Conservation (phyloP, 2,113 vertebrate species). For the Ctenodactylus gundi region DNA sequence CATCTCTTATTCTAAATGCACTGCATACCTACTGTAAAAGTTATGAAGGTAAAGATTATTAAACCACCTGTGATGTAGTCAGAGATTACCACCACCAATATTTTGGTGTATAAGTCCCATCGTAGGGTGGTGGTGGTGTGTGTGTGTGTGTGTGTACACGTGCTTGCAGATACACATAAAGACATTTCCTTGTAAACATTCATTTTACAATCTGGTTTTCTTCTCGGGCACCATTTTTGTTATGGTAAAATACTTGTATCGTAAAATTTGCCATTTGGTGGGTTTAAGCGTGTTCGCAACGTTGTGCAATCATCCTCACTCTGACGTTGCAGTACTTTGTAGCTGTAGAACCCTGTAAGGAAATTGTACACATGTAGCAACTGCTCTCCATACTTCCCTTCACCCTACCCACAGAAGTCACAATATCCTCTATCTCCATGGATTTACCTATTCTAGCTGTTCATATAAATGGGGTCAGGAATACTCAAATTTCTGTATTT, state of each 20-base stretch:
- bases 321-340: no score
- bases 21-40: neutral
- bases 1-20: neutral
- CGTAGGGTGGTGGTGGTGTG: no score
- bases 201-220: neutral
- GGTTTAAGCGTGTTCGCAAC: neutral
- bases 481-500: neutral
- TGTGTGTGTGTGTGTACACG: neutral
- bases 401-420: neutral
- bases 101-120: neutral
- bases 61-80: neutral
- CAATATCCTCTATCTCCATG: neutral
- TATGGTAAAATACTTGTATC: neutral
- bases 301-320: neutral
- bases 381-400: neutral
- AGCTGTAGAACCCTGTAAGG: no score
- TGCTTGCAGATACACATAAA: neutral
- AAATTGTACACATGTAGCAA: neutral
- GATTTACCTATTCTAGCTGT: neutral
- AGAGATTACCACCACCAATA: neutral
- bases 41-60: neutral
- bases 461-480: neutral
- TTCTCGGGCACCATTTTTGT: neutral
- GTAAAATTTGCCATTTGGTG: neutral
- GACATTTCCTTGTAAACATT: neutral